Base-by-base conservation (phyloP, 2,113 vertebrate species). In the Syngnathoides biaculeatus region DNA sequence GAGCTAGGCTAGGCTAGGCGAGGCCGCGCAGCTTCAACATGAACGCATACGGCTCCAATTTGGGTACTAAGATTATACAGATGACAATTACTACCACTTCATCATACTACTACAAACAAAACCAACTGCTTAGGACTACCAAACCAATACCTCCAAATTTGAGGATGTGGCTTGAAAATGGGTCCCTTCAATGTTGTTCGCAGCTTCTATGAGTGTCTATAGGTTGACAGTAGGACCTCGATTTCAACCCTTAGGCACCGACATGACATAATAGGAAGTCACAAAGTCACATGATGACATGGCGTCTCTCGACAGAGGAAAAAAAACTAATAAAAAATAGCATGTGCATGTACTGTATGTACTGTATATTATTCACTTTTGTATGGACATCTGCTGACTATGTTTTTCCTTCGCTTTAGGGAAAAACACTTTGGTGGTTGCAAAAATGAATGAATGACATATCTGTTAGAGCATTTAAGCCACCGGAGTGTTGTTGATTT, bases 221-320 rank as follows among this genome's bases (percentile, higher is more conserved):
- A 48, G 50, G n/a, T 24, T 81, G 78, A 80, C 77, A 64, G 74
- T 70, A 63, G 53, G 69, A 52, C 52, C 59, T 77, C 66, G 57
- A 74, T 75, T 81, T 76, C 74, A 72, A 72, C 69, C 81, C 79
- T 65, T 10, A 79, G 82, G 75, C 67, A 76, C 80, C 80, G 80
- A 72, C 27, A 74, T 77, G 76, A 79, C 86, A 85, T 50, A 74
- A 19, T 62, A 77, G 76, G 87, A 85, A 91, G 68, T 88, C 84
- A 85, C 75, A 80, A 50, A 50, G 75, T 81, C 80, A 79, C 82
- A 78, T 73, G 81, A 87, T 72, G 30, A 35, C 30, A 82, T 76
- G 83, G 65, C 64, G 72, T 72, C 73, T 58, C 43, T 72, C 58
- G 69, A 50, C 62, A 71, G 76, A 65, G 67, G 66, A 72, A 71